Percentiles rank a stretch among this genome's conserved stretches.
Conservation (phyloP, 2,113 vertebrate species). For the Megaceryle maxima region DNA sequence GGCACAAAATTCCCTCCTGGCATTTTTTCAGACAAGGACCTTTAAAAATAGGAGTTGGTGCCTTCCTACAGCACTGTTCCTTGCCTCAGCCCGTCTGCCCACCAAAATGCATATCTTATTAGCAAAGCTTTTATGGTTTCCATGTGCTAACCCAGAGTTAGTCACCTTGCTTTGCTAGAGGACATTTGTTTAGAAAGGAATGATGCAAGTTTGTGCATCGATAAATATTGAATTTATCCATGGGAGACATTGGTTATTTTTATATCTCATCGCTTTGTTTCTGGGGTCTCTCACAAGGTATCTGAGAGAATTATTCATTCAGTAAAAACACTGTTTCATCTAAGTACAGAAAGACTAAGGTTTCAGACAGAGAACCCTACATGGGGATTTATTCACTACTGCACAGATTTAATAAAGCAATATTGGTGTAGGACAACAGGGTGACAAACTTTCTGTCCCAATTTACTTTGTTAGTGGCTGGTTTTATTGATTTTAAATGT, state of each 20-base stretch:
- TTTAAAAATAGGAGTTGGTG: not conserved
- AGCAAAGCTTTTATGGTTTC: not conserved
- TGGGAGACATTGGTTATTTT: not conserved
- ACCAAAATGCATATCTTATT: not conserved
- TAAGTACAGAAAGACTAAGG: not conserved
- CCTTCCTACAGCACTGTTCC: not conserved
- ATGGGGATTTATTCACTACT: not conserved
- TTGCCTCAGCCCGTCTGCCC: not conserved
- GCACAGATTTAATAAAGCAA: not conserved
- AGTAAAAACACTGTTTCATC: not conserved
- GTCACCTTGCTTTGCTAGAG: not conserved
- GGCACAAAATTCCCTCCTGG: not conserved
- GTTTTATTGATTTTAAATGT: slow-evolving; percentile 80
- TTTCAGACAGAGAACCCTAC: not conserved
- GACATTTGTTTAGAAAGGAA: not conserved
- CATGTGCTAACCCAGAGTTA: not conserved
- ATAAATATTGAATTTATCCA: not conserved
- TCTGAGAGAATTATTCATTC: not conserved
- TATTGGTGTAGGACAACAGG: not conserved
- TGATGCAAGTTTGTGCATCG: not conserved
- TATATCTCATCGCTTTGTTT: not conserved
- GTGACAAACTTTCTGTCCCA: slow-evolving; percentile 64
- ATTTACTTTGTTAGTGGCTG: slow-evolving; percentile 70
- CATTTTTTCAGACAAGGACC: not conserved
- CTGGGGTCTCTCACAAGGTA: slow-evolving; percentile 1